Percentiles rank a stretch among this genome's conserved stretches.
phyloP scores from a whole-genome alignment of 2,888 invertebrate species.

The Chelonus formosanus region DNA sequence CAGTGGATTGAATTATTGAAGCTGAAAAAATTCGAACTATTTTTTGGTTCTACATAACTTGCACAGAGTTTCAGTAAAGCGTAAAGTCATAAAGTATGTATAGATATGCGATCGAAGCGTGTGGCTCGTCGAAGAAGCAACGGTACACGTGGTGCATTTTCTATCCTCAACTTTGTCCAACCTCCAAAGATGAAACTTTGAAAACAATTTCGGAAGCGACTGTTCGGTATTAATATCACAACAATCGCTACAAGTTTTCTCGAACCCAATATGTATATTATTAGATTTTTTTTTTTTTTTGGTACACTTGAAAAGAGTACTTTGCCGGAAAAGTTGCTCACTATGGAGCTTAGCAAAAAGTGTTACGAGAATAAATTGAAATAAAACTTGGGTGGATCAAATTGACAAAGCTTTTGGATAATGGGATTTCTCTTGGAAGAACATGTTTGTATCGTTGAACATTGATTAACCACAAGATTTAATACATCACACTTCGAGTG shows the following conservation, averaged over 20 bases:
- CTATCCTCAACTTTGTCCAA: conserved; percentile 8
- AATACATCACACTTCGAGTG: conserved; percentile 4
- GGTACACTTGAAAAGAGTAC: too few species aligned
- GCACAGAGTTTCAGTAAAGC: conserved; percentile 6
- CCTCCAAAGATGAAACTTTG: conserved; percentile 12
- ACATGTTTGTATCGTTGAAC: not conserved
- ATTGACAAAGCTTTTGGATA: too few species aligned
- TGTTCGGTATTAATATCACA: conserved; percentile 17
- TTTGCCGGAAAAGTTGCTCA: too few species aligned
- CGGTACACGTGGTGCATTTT: conserved; percentile 13
- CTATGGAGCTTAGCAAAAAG: too few species aligned
- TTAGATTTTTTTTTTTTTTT: too few species aligned
- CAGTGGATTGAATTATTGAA: conserved; percentile 9
- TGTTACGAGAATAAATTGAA: too few species aligned
- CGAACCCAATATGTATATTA: too few species aligned
- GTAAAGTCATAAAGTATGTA: conserved; percentile 7
- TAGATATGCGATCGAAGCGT: conserved; percentile 9
- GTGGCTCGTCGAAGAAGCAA: not conserved
- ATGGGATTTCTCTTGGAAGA: too few species aligned
- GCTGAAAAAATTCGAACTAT: conserved; percentile 15
- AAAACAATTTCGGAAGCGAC: conserved; percentile 15
- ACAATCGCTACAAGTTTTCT: conserved; percentile 17
- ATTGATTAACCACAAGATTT: conserved; percentile 3
- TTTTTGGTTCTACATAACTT: conserved; percentile 7
- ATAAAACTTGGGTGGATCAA: too few species aligned